A percentile compares a stretch with the other conserved stretches of the same genome.
These are phyloP conservation scores for Carassius auratus DNA, from an alignment of 2,113 vertebrate species.

Conservation along the genomic window DNA sequence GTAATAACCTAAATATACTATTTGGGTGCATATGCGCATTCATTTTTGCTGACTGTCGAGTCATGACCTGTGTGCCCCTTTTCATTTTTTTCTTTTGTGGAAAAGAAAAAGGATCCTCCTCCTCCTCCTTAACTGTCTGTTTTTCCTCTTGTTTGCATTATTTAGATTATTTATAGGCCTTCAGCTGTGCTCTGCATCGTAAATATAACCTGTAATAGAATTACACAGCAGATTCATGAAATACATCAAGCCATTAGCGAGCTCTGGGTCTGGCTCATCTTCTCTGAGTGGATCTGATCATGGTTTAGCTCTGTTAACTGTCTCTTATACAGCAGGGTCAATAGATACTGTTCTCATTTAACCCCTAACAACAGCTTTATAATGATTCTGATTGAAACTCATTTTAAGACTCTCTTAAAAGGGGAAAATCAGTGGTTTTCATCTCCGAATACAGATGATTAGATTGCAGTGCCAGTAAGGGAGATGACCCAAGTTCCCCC, in stretches of 20 bases:
- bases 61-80: not conserved
- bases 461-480: constrained; percentile 38
- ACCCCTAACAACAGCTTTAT: not conserved
- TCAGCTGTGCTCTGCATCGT: constrained; percentile 35
- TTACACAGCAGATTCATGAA: constrained; percentile 47
- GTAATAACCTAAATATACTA: not conserved
- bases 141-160: constrained; percentile 21
- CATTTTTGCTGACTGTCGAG: constrained; percentile 8
- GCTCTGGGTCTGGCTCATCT: constrained; percentile 12
- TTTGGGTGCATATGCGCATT: not conserved
- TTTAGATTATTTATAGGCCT: constrained; percentile 52
- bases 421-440: not conserved
- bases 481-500: constrained; percentile 24
- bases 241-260: constrained; percentile 45
- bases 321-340: not conserved
- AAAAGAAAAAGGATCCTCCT: constrained; percentile 2
- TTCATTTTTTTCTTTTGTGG: not conserved
- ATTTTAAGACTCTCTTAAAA: not conserved
- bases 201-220: constrained; percentile 50
- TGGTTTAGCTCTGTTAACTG: not conserved
- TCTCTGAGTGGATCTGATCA: constrained; percentile 23
- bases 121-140: not conserved
- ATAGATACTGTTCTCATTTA: constrained; percentile 6
- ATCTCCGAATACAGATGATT: constrained; percentile 22
- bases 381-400: not conserved